These are phyloP conservation scores for Athene noctua DNA, from an alignment of 2,113 vertebrate species.

Conservation along the genomic window DNA sequence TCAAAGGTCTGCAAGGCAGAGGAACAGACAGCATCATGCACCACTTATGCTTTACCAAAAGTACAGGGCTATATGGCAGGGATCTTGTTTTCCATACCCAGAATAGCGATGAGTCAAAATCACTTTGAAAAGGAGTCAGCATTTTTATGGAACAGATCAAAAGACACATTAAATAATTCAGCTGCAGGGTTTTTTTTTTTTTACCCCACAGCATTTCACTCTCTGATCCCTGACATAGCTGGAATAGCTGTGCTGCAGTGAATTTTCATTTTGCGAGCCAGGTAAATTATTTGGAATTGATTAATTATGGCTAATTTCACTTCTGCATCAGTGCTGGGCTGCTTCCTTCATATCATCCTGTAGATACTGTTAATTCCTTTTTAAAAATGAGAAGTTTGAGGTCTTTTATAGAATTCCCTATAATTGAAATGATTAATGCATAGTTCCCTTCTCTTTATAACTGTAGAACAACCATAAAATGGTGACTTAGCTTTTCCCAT, in stretches of 20 bases:
- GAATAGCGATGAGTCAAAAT: neutral
- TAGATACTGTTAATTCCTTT: neutral
- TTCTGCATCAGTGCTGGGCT: neutral
- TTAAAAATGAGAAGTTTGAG: neutral
- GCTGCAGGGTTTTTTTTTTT: neutral
- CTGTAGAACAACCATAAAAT: neutral
- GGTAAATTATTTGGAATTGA: neutral
- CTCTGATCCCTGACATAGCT: neutral
- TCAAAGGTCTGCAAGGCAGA: conserved; percentile 75
- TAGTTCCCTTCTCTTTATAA: neutral
- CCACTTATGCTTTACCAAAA: rapidly evolving
- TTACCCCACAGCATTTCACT: neutral
- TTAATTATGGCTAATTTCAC: neutral
- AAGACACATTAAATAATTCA: neutral
- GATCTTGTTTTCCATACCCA: neutral
- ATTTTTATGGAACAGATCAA: neutral
- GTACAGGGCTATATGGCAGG: neutral
- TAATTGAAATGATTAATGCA: neutral
- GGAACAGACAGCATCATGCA: neutral
- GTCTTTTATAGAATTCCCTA: neutral
- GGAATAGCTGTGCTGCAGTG: neutral
- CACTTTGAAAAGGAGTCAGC: neutral
- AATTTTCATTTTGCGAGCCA: neutral
- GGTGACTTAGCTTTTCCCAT: neutral
- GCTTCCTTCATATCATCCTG: neutral